Evolutionary conservation across 2,888 invertebrate species (phyloP).

Genomic region (Nemapogon koenigi): DNA sequence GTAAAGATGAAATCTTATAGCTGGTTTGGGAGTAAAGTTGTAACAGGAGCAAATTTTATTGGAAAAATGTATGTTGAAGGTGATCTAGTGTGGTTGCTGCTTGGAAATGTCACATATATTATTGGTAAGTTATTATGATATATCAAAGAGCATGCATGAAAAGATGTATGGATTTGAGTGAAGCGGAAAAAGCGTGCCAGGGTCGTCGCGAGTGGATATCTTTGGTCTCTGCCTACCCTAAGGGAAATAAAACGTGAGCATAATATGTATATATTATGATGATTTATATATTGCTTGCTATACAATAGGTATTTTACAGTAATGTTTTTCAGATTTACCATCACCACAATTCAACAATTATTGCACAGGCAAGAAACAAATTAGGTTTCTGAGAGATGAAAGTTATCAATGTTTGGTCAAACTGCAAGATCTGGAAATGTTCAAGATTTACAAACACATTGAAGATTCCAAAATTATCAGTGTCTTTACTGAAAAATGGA

Average conservation of each 20-base stretch:
- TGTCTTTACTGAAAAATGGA: conserved; percentile 25
- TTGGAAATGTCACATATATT: conserved; percentile 31
- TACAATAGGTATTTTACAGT: too few species aligned
- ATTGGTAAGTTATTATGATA: too few species aligned
- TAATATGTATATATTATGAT: neutral
- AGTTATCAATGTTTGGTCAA: conserved; percentile 35
- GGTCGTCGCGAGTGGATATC: too few species aligned
- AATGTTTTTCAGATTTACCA: conserved; percentile 37
- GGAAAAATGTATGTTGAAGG: conserved; percentile 29
- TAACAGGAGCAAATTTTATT: conserved; percentile 21
- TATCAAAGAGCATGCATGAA: too few species aligned
- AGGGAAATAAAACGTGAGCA: too few species aligned
- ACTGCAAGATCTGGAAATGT: conserved; percentile 42
- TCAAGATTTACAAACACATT: conserved; percentile 30
- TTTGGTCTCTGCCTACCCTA: too few species aligned
- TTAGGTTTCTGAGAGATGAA: conserved; percentile 37
- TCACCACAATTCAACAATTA: conserved; percentile 33
- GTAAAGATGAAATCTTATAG: conserved; percentile 19
- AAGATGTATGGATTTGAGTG: too few species aligned
- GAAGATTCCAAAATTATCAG: conserved; percentile 34
- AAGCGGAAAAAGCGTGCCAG: too few species aligned
- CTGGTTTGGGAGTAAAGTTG: conserved; percentile 27
- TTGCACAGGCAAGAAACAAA: conserved; percentile 32
- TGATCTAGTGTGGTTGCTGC: conserved; percentile 39
- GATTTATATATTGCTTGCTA: conserved; percentile 1